These are phyloP conservation scores for Copsychus sechellarum DNA, from an alignment of 2,113 vertebrate species.

Conservation along the genomic window DNA sequence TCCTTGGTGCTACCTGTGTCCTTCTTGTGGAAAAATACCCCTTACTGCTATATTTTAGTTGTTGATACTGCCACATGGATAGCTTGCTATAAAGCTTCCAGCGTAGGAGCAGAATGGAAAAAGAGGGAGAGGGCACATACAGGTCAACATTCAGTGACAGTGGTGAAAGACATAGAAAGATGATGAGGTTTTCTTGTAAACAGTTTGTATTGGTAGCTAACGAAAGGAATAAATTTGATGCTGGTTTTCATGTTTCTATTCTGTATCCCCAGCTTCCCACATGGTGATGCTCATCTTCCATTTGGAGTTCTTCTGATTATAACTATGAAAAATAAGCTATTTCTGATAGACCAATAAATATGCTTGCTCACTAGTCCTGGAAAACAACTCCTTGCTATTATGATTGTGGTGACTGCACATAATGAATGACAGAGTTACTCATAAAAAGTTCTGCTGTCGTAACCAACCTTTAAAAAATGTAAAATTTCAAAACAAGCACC, in stretches of 20 bases:
- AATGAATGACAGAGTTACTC: conserved; percentile 24
- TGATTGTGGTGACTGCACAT: conserved; percentile 22
- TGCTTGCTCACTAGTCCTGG: neutral
- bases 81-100: neutral
- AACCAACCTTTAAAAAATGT: conserved; percentile 11
- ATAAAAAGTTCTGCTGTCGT: conserved; percentile 26
- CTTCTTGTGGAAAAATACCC: neutral
- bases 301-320: conserved; percentile 44
- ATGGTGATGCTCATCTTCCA: conserved; percentile 52
- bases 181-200: conserved; percentile 50
- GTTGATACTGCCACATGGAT: neutral
- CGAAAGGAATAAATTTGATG: neutral
- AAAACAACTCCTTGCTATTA: conserved; percentile 56
- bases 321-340: conserved; percentile 63
- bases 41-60: neutral
- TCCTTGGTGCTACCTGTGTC: neutral
- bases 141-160: neutral
- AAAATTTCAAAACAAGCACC: conserved; percentile 38
- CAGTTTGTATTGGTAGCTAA: conserved; percentile 26
- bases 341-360: conserved; percentile 57
- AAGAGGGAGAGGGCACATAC: neutral
- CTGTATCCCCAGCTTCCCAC: conserved; percentile 42
- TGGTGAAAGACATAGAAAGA: neutral
- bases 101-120: neutral
- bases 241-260: conserved; percentile 46